Conservation (phyloP, 2,797 vertebrate species). For the Falco berigora region DNA sequence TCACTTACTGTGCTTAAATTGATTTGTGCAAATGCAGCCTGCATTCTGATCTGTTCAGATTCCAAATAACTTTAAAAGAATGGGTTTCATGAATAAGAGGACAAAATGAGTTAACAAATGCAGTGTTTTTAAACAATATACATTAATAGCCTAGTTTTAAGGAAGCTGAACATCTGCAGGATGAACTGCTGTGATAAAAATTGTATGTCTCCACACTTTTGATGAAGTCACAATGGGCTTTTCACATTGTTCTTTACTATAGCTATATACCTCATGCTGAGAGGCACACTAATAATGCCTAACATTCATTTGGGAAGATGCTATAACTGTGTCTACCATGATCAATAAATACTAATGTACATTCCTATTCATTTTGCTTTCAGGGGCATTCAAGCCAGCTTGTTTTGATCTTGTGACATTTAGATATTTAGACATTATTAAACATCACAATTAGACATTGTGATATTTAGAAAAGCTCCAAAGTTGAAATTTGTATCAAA, state of each 20-base stretch:
- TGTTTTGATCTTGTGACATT: background rate
- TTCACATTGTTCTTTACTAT: background rate
- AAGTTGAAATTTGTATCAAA: slow-evolving; percentile 7
- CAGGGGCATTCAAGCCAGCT: background rate
- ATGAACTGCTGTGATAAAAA: background rate
- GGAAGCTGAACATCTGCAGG: background rate
- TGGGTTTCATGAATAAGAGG: background rate
- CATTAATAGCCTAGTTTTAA: background rate
- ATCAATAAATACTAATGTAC: background rate
- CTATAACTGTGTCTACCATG: background rate
- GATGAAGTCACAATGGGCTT: background rate
- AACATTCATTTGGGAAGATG: background rate
- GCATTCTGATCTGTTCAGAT: background rate
- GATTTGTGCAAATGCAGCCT: background rate
- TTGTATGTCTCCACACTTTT: background rate
- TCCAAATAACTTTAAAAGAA: background rate
- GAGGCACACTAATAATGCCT: background rate
- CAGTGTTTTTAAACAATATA: background rate
- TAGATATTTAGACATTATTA: too few relatives aligned
- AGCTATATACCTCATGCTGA: background rate
- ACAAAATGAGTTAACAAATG: background rate
- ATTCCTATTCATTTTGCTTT: background rate
- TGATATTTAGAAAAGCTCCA: background rate
- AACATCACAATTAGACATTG: too few relatives aligned
- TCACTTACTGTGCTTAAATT: background rate